Percentiles rank a stretch among this genome's conserved stretches.
phyloP scores from a whole-genome alignment of 2,797 vertebrate genomes.

The Sandelia bainsii region DNA sequence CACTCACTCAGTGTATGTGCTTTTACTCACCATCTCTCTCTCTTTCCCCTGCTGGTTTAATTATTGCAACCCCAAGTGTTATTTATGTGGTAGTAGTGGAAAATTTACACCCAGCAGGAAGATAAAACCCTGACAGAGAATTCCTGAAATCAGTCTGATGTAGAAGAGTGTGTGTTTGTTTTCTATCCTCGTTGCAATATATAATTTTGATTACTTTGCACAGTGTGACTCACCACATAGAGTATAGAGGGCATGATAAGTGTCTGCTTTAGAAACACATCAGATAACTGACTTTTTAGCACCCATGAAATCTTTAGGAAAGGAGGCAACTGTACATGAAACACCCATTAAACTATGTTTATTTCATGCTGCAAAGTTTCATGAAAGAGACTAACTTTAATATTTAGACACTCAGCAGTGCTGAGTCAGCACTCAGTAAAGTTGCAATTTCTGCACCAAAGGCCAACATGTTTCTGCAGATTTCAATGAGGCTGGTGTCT shows the following conservation, averaged over 20 bases:
- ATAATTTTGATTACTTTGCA: slow-evolving; percentile 19
- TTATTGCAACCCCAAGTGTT: slow-evolving; percentile 57
- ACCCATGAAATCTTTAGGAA: slow-evolving; percentile 5
- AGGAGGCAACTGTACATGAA: slow-evolving; percentile 11
- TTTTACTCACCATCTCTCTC: slow-evolving; percentile 27
- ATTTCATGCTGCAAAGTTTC: slow-evolving; percentile 5
- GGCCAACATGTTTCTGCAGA: slow-evolving; percentile 5
- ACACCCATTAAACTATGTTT: slow-evolving; percentile 5
- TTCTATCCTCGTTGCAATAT: neutral
- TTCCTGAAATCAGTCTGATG: slow-evolving; percentile 19
- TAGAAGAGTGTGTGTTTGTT: neutral
- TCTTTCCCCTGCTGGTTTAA: slow-evolving; percentile 68
- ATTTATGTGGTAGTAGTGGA: slow-evolving; percentile 46
- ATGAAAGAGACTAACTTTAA: slow-evolving; percentile 38
- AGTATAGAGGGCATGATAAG: neutral
- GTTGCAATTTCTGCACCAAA: slow-evolving; percentile 11
- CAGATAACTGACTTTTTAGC: neutral
- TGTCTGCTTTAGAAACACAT: slow-evolving; percentile 2
- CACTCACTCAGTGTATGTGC: slow-evolving; percentile 19
- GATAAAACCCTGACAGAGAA: slow-evolving; percentile 35
- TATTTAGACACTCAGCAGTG: slow-evolving; percentile 34
- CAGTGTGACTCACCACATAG: slow-evolving; percentile 17
- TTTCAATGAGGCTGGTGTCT: slow-evolving; percentile 1
- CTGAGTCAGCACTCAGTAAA: too few species aligned
- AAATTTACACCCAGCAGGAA: slow-evolving; percentile 53